Percentiles rank a stretch among this genome's conserved stretches.
These are phyloP conservation scores for Altica lythri DNA, from an alignment of 2,888 invertebrate genomes.

Conservation along the genomic window DNA sequence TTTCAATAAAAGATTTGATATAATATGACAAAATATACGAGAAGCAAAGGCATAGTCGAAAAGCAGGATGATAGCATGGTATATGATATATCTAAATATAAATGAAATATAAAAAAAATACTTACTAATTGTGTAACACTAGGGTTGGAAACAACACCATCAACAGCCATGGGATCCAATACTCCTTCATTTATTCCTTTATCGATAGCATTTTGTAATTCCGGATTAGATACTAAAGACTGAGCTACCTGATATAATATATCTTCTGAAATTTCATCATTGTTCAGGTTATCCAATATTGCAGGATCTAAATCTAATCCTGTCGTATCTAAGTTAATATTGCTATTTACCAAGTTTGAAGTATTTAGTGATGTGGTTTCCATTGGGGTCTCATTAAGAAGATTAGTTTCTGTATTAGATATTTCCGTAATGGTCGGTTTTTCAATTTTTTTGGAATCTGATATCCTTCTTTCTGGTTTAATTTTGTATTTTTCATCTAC, in stretches of 20 bases:
- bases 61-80: too few species aligned
- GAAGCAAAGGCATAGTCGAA: too few species aligned
- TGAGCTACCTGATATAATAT: constrained; percentile 75
- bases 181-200: constrained; percentile 60
- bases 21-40: too few species aligned
- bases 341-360: too few species aligned
- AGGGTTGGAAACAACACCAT: constrained; percentile 23
- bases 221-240: constrained; percentile 67
- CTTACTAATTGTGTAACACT: constrained; percentile 22
- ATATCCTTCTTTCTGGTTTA: constrained; percentile 21
- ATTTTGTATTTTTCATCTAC: constrained; percentile 36
- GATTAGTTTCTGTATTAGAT: constrained; percentile 6
- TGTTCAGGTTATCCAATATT: constrained; percentile 64
- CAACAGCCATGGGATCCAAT: constrained; percentile 45
- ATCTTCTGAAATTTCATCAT: constrained; percentile 73
- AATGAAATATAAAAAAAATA: too few species aligned
- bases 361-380: constrained; percentile 30
- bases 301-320: constrained; percentile 66
- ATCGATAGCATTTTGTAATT: constrained; percentile 74
- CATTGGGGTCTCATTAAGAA: constrained; percentile 33
- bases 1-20: too few species aligned
- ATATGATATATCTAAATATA: too few species aligned
- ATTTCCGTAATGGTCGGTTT: too few species aligned
- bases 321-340: constrained; percentile 61
- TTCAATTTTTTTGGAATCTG: constrained; percentile 17